phyloP scores from a whole-genome alignment of 1,140 invertebrate genomes.

The Drosophila leontia region DNA sequence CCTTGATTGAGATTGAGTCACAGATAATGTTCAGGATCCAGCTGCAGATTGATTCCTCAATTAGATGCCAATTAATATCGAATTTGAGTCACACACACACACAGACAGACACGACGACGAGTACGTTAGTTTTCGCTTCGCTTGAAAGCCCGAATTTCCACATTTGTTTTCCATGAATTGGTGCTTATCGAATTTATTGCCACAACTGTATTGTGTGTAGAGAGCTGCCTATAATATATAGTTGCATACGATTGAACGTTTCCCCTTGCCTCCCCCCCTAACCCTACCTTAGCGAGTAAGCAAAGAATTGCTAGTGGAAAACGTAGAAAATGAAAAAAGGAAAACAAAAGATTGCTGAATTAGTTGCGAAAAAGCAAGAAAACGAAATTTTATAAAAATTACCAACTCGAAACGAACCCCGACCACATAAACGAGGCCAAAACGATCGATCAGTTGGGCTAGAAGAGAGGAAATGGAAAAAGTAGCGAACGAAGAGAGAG shows the following conservation, averaged over 20 bases:
- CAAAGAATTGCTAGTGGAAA: slow-evolving; percentile 13
- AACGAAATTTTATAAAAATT: slow-evolving; percentile 67
- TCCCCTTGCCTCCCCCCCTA: slow-evolving; percentile 21
- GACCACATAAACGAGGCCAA: slow-evolving; percentile 47
- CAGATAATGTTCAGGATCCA: neutral
- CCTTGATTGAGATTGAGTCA: slow-evolving; percentile 24
- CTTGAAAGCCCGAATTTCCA: slow-evolving; percentile 14
- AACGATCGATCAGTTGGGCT: slow-evolving; percentile 39
- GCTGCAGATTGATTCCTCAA: slow-evolving; percentile 20
- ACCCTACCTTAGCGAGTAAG: slow-evolving; percentile 15
- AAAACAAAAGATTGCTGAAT: slow-evolving; percentile 77
- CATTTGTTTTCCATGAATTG: slow-evolving; percentile 70
- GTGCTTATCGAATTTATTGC: slow-evolving; percentile 84
- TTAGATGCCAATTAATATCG: slow-evolving; percentile 46
- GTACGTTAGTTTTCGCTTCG: slow-evolving; percentile 14
- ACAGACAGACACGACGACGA: neutral
- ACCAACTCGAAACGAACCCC: slow-evolving; percentile 33
- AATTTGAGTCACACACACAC: slow-evolving; percentile 8
- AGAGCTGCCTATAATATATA: slow-evolving; percentile 27
- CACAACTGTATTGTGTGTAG: slow-evolving; percentile 35
- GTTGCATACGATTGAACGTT: slow-evolving; percentile 31
- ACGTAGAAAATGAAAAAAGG: slow-evolving; percentile 27
- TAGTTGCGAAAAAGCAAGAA: slow-evolving; percentile 65
- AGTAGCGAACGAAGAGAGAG: neutral
- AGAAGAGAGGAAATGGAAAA: neutral